A percentile compares a stretch with the other conserved stretches of the same genome.
Evolutionary conservation across 2,113 vertebrate species (phyloP).

Genomic region (Perca flavescens): DNA sequence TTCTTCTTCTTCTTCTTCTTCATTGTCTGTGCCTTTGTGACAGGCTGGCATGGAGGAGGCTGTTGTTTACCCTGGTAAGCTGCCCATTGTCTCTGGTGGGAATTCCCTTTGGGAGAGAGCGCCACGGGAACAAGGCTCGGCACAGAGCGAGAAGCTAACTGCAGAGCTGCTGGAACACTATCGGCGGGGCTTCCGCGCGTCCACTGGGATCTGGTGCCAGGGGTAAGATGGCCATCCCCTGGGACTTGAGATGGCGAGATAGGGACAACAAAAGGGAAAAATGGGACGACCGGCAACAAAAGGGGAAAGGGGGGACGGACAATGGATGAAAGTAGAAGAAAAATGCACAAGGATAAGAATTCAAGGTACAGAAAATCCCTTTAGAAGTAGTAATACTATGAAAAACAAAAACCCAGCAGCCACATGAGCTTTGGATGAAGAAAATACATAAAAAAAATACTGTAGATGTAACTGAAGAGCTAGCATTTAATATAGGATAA

Average conservation of each 20-base stretch:
- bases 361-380: conserved; percentile 16
- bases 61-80: conserved; percentile 84
- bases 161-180: conserved; percentile 35
- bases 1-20: conserved; percentile 7
- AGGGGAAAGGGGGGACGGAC: conserved; percentile 19
- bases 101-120: conserved; percentile 77
- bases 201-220: conserved; percentile 74
- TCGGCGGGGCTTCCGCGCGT: conserved; percentile 52
- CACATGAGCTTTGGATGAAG: neutral
- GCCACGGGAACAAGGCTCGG: conserved; percentile 58
- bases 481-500: neutral
- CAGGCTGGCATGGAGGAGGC: conserved; percentile 71
- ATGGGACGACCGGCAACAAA: conserved; percentile 36
- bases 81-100: conserved; percentile 80
- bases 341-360: conserved; percentile 31
- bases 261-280: conserved; percentile 59
- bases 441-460: conserved; percentile 1
- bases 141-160: conserved; percentile 50
- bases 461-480: neutral
- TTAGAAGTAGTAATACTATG: neutral
- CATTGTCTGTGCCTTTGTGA: conserved; percentile 68
- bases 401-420: neutral
- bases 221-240: conserved; percentile 62
- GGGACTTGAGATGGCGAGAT: conserved; percentile 60
- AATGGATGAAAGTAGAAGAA: conserved; percentile 26